Percentiles rank a stretch among this genome's conserved stretches.
phyloP scores from a whole-genome alignment of 1,140 invertebrate species.

The Diorhabda carinulata region DNA sequence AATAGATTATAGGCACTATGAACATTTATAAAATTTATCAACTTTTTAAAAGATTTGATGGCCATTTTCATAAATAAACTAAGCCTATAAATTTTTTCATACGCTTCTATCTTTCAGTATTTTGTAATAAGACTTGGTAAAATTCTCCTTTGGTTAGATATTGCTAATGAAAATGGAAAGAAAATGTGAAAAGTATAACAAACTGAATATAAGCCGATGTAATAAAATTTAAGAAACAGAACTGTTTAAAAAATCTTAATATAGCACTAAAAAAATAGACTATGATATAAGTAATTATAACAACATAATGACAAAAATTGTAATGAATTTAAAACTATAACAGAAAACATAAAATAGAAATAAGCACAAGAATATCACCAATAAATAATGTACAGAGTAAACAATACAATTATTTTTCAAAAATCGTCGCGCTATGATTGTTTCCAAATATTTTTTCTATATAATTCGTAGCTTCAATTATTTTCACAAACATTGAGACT shows the following conservation, averaged over 20 bases:
- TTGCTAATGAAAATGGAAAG: slow-evolving; percentile 16
- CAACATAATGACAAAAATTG: slow-evolving; percentile 29
- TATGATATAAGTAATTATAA: slow-evolving; percentile 37
- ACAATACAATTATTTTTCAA: not conserved
- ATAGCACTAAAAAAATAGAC: slow-evolving; percentile 37
- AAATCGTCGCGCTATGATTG: too few species aligned
- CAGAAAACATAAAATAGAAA: slow-evolving; percentile 24
- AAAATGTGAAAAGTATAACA: slow-evolving; percentile 18
- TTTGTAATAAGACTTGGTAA: slow-evolving; percentile 19
- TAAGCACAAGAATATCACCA: slow-evolving; percentile 31
- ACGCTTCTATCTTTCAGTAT: not conserved
- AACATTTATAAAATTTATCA: too few species aligned
- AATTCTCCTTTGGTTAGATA: slow-evolving; percentile 18
- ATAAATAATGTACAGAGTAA: slow-evolving; percentile 23
- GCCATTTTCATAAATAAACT: too few species aligned
- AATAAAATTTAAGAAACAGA: slow-evolving; percentile 38
- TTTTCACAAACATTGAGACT: too few species aligned
- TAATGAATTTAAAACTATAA: slow-evolving; percentile 30
- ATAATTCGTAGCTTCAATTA: too few species aligned
- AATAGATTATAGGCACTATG: too few species aligned
- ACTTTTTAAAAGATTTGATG: too few species aligned
- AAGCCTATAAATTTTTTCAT: not conserved
- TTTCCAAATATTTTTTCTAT: too few species aligned
- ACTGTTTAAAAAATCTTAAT: slow-evolving; percentile 31
- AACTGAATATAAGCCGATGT: slow-evolving; percentile 19